These are phyloP conservation scores for Montipora foliosa DNA, from an alignment of 64 coral and sea anemone species.

Conservation along the genomic window DNA sequence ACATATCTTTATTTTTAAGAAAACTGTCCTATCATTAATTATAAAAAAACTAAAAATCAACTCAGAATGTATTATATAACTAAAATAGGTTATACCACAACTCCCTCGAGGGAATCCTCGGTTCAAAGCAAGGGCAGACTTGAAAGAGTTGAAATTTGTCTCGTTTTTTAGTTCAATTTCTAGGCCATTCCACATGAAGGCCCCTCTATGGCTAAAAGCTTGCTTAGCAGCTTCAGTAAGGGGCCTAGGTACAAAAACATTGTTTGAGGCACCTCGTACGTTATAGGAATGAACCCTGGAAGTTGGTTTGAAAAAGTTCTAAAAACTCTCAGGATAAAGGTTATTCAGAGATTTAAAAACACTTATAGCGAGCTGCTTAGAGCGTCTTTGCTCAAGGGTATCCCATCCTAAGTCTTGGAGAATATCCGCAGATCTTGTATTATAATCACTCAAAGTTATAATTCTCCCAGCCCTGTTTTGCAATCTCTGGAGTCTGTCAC, in stretches of 20 bases:
- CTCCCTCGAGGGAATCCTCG: no score
- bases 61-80: no score
- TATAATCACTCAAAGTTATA: conserved; percentile 23
- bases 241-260: neutral
- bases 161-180: no score
- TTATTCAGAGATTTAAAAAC: conserved; percentile 44
- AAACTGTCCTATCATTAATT: no score
- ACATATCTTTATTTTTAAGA: no score
- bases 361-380: conserved; percentile 36
- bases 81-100: no score
- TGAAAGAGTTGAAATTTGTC: no score
- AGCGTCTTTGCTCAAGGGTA: neutral
- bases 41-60: no score
- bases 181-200: no score
- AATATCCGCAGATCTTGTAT: conserved; percentile 34
- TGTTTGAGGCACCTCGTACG: neutral
- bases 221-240: neutral
- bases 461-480: conserved; percentile 51
- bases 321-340: neutral
- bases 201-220: no score
- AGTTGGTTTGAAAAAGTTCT: neutral
- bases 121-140: no score
- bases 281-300: neutral
- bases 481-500: conserved; percentile 49
- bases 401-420: conserved; percentile 22